Base-by-base conservation (phyloP, 2,113 vertebrate species). In the Salvelinus fontinalis region DNA sequence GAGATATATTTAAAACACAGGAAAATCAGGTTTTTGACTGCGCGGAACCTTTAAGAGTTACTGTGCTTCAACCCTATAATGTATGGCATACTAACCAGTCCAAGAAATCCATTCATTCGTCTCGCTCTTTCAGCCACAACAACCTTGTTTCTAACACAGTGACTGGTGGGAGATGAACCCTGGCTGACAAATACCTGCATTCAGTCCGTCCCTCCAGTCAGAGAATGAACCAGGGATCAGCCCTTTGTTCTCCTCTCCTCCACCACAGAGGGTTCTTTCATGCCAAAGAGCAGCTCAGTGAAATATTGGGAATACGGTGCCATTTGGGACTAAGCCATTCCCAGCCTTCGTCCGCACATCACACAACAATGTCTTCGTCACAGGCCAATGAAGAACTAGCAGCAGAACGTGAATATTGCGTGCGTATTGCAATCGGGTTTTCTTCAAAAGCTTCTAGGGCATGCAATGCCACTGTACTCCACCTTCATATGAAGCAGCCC, bases 181-280 rank as follows among this genome's bases (percentile, higher is more conserved):
- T 18, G 16, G 4, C 66, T 26, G 67, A 80, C 54, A 78, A 79
- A 75, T 6, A 60, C 4, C 67, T 54, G 31, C 74, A 20, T 67
- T 65, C 73, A 29, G 44, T 13, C 66, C 71, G 49, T 57, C 51
- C 16, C 51, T 16, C 51, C 51, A 54, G 4, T 60, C n/a, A 67
- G 62, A 24, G 48, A 26, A 24, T 12, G 60, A 64, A 66, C 2
- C 39, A 64, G 14, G 57, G 39, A 18, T 8, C 0, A 51, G 14
- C 4, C 69, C 64, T 70, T 71, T 77, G 49, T 79, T 70, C 54
- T 64, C 27, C 54, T 31, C 70, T 18, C 14, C 69, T 73, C 31
- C 77, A 18, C 24, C 74, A 79, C 79, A 77, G 66, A 75, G 26
- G 69, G 7, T 49, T 59, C 67, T 70, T 81, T 81, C 71, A 81